phyloP scores from a whole-genome alignment of 2,797 vertebrate species.

The Benthosema pterotum region DNA sequence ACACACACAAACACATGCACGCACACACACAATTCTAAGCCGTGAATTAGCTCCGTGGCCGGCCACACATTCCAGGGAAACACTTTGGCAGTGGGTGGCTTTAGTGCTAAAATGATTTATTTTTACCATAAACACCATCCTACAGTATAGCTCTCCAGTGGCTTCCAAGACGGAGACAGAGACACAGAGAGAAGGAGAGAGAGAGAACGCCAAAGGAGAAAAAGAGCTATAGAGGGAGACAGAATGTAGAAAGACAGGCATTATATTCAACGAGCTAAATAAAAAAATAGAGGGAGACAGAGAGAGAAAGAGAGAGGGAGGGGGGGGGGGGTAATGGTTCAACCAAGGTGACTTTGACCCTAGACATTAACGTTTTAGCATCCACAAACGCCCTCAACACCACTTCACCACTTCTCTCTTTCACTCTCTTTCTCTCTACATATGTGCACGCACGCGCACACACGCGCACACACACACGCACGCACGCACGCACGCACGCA shows the following conservation, averaged over 20 bases:
- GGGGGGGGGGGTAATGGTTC: constrained; percentile 6
- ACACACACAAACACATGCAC: not conserved
- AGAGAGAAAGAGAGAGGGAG: not conserved
- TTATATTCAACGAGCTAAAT: no score
- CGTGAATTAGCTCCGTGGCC: constrained; percentile 5
- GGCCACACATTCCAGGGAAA: not conserved
- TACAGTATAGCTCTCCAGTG: no score
- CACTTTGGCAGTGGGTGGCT: not conserved
- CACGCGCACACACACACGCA: no score
- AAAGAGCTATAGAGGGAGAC: constrained; percentile 17
- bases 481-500: no score
- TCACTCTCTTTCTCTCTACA: not conserved
- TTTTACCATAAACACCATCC: constrained; percentile 16
- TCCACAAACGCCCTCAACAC: constrained; percentile 20
- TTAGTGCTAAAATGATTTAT: not conserved
- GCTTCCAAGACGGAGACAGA: constrained; percentile 26
- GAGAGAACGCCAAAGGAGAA: constrained; percentile 15
- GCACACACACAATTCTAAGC: not conserved
- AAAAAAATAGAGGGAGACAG: constrained; percentile 27
- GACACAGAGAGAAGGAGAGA: not conserved
- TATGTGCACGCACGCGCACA: no score
- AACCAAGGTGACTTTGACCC: constrained; percentile 67
- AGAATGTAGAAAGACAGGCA: not conserved
- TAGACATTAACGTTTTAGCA: constrained; percentile 54
- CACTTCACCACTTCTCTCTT: constrained; percentile 19